Percentiles rank a stretch among this genome's conserved stretches.
Conservation (phyloP, 2,113 vertebrate species). For the Corvus hawaiiensis region DNA sequence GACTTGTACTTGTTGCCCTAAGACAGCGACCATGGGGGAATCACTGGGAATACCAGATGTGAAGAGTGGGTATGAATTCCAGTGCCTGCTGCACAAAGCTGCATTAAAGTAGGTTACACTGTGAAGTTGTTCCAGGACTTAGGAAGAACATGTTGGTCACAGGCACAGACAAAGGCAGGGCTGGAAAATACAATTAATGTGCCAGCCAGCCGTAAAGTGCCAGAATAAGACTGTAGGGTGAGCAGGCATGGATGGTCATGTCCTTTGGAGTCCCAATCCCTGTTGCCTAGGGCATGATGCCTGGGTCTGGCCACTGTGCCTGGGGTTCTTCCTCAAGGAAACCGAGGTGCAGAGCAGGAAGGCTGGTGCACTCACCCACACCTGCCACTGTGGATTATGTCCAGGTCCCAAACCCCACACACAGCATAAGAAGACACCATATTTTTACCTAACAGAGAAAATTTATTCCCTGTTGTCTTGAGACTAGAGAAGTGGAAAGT, state of each 20-base stretch:
- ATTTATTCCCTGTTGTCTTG: not conserved
- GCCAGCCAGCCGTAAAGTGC: not conserved
- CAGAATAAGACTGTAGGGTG: not conserved
- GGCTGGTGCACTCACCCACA: not conserved
- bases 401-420: not conserved
- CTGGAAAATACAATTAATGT: not conserved
- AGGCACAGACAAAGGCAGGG: accelerated
- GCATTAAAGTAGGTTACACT: not conserved
- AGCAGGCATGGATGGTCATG: not conserved
- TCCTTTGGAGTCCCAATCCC: not conserved
- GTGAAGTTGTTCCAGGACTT: not conserved
- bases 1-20: not conserved
- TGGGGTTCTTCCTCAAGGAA: not conserved
- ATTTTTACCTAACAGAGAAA: not conserved
- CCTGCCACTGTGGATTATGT: not conserved
- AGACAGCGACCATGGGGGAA: accelerated
- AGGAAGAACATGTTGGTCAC: not conserved
- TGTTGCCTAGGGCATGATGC: not conserved
- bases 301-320: not conserved
- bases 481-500: slow-evolving; percentile 27
- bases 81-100: not conserved
- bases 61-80: not conserved
- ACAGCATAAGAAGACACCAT: not conserved
- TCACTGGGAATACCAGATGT: not conserved
- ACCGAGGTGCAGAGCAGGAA: not conserved